Percentiles rank a stretch among this genome's conserved stretches.
Evolutionary conservation across 2,888 invertebrate genomes (phyloP).

Genomic region (Archips crataeganus): DNA sequence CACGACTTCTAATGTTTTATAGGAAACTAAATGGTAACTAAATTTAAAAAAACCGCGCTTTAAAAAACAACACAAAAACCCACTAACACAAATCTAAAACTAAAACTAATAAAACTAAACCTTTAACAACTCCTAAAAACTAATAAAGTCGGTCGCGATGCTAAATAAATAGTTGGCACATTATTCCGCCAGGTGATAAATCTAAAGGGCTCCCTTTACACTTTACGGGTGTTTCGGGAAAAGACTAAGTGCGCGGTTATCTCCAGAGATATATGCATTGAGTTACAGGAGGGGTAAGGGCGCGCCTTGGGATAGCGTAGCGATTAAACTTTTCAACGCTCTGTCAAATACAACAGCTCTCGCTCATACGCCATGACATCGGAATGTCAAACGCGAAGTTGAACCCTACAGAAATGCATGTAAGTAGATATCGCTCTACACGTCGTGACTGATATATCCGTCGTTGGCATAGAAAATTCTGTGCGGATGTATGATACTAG

Average conservation of each 20-base stretch:
- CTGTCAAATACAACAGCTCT: too few species aligned
- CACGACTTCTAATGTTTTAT: too few species aligned
- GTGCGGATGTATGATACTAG: too few species aligned
- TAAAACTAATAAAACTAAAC: constrained; percentile 38
- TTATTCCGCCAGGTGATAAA: constrained; percentile 76
- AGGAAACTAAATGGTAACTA: too few species aligned
- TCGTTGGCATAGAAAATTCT: too few species aligned
- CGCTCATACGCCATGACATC: too few species aligned
- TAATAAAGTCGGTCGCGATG: constrained; percentile 42
- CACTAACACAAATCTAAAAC: constrained; percentile 40
- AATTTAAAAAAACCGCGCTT: neutral
- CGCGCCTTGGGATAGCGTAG: constrained; percentile 5
- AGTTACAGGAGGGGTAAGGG: constrained; percentile 42
- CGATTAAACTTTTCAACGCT: neutral
- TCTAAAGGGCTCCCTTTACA: constrained; percentile 69
- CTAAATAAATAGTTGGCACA: constrained; percentile 70
- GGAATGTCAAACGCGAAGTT: too few species aligned
- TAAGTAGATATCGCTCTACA: too few species aligned
- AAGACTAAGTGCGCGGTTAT: constrained; percentile 67
- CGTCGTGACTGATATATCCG: too few species aligned
- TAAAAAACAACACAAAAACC: constrained; percentile 11
- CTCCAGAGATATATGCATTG: constrained; percentile 57
- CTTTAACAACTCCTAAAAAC: constrained; percentile 32
- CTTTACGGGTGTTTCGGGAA: constrained; percentile 64
- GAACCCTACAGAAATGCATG: too few species aligned